Evolutionary conservation across 2,888 invertebrate species (phyloP), one percentile per base, ranked within the genome.

Genomic region (Agrochola lychnidis): DNA sequence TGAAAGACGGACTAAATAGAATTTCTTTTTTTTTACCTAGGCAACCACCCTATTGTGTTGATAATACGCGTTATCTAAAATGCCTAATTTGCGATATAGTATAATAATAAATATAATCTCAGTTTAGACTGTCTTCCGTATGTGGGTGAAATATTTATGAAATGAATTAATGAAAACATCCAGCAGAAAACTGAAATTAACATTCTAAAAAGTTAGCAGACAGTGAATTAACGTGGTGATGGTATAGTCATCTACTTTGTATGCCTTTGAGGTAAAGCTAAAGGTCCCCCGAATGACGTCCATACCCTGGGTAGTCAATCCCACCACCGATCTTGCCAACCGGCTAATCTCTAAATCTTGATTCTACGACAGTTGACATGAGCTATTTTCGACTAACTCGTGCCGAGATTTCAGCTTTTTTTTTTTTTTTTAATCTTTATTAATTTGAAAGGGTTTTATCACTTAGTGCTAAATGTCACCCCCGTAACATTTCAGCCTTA

Each of bases 51-150:
- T n/a, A 61, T 70, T 61, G 40, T 48, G 22, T n/a, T 70, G 10
- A 61, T 70, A 56, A 59, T 45, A 45, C 25, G 16, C 42, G 16
- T 70, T 69, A 64, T 78, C 69, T 70, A 22, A 36, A 78, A 59
- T 25, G 42, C 25, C 51, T 5, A 68, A 30, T 48, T 61, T 51
- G 40, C 53, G n/a, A 30, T 57, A 66, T 59, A 56, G 0, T 51
- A n/a, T 76, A n/a, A 63, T 64, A n/a, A n/a, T n/a, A n/a, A n/a
- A n/a, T n/a, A n/a, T n/a, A n/a, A n/a, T n/a, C 19, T 64, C 22
- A 57, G 3, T 42, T 36, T 10, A 45, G 10, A 57, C 10, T 40
- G 22, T 70, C 51, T 70, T 45, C 25, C 42, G 19, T 45, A 78
- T 9, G 22, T 40, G 19, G 5, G 14, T 62, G 14, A 45, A 62